These are phyloP conservation scores for Lamellibrachia columna DNA, from an alignment of 2,888 invertebrate species.

Conservation along the genomic window DNA sequence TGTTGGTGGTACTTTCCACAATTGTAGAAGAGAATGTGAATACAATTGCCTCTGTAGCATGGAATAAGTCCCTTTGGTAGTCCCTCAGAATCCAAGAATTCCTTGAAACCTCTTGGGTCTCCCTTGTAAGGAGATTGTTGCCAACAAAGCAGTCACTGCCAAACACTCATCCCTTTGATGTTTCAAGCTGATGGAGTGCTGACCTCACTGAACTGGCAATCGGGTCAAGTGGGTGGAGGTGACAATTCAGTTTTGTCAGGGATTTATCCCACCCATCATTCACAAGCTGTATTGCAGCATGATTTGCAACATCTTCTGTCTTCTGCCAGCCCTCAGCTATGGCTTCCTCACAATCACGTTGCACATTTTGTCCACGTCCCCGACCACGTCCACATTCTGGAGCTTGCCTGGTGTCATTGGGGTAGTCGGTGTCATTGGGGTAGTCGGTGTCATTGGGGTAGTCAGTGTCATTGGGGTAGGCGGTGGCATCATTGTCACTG, in stretches of 20 bases:
- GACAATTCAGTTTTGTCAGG: slow-evolving; percentile 36
- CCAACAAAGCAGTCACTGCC: background rate
- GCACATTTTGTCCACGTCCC: too few relatives aligned
- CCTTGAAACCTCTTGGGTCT: slow-evolving; percentile 38
- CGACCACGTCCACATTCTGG: too few relatives aligned
- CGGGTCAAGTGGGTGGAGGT: slow-evolving; percentile 32
- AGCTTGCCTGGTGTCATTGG: too few relatives aligned
- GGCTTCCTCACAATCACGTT: background rate
- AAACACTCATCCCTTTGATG: background rate
- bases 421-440: too few relatives aligned
- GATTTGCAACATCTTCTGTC: too few relatives aligned
- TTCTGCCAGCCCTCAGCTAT: background rate
- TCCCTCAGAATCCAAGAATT: slow-evolving; percentile 28
- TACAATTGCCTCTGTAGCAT: slow-evolving; percentile 37
- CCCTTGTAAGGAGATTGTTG: slow-evolving; percentile 33
- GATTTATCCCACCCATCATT: slow-evolving; percentile 28
- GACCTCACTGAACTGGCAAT: slow-evolving; percentile 26
- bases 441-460: too few relatives aligned
- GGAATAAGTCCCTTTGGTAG: slow-evolving; percentile 34
- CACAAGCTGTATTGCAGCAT: slow-evolving; percentile 19
- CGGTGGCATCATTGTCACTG: too few relatives aligned
- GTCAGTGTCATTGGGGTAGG: too few relatives aligned
- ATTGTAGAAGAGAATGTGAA: slow-evolving; percentile 39
- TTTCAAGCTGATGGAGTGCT: slow-evolving; percentile 21
- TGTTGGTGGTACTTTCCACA: slow-evolving; percentile 27